phyloP scores from a whole-genome alignment of 2,797 vertebrate genomes.

The Smutsia gigantea region DNA sequence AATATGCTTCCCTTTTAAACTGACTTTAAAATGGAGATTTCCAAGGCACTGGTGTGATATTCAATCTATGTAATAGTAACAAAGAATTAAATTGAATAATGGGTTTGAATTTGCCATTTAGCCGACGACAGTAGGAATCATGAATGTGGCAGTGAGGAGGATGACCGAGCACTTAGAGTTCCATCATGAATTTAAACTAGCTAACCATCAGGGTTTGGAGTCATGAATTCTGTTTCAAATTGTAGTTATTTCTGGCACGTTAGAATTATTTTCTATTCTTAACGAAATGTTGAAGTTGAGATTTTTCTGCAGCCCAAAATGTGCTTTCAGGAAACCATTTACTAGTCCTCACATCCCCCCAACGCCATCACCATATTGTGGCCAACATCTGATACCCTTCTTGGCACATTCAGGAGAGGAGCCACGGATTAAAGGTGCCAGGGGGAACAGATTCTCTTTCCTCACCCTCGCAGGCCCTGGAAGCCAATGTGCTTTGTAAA shows the following conservation, averaged over 20 bases:
- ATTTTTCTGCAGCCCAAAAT: neutral
- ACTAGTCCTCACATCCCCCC: too few relatives aligned
- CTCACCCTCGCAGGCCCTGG: neutral
- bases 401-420: neutral
- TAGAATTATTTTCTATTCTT: neutral
- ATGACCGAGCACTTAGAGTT: neutral
- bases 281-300: neutral
- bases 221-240: neutral
- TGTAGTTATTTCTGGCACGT: neutral
- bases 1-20: neutral
- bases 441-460: neutral
- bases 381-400: neutral
- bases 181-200: neutral
- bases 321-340: neutral
- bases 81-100: neutral
- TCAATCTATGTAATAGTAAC: neutral
- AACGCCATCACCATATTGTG: rapidly evolving
- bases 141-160: neutral
- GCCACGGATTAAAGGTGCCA: neutral
- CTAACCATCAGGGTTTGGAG: neutral
- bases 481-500: neutral
- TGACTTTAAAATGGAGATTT: neutral
- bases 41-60: neutral
- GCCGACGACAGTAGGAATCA: neutral
- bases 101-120: neutral